phyloP scores from a whole-genome alignment of 2,888 invertebrate genomes.

The Tuta absoluta region DNA sequence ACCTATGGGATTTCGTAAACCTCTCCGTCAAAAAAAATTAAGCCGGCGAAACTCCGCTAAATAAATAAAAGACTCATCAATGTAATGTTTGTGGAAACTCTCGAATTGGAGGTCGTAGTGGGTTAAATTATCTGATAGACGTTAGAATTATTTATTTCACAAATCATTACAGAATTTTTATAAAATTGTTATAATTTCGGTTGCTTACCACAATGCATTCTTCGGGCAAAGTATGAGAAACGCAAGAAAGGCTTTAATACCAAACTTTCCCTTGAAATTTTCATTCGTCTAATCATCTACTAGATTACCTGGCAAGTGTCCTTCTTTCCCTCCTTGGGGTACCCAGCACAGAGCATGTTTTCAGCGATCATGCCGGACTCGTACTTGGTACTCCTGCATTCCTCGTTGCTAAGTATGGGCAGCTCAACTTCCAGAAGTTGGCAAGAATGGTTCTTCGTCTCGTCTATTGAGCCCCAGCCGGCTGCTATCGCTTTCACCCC shows the following conservation, averaged over 20 bases:
- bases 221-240: too few relatives aligned
- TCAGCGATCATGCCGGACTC: constrained; percentile 90
- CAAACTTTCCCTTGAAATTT: neutral
- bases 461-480: constrained; percentile 93
- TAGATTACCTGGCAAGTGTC: constrained; percentile 89
- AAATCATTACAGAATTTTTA: too few relatives aligned
- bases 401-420: constrained; percentile 84
- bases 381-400: constrained; percentile 88
- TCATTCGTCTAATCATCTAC: neutral
- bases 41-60: too few relatives aligned
- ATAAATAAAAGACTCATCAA: too few relatives aligned
- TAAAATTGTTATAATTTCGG: too few relatives aligned
- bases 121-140: too few relatives aligned
- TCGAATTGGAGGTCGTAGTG: too few relatives aligned
- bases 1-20: too few relatives aligned
- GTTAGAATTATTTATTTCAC: too few relatives aligned
- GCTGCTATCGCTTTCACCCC: constrained; percentile 88
- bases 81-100: neutral
- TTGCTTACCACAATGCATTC: too few relatives aligned
- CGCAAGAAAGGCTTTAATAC: too few relatives aligned
- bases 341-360: constrained; percentile 93
- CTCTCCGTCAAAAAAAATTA: too few relatives aligned
- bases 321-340: constrained; percentile 84
- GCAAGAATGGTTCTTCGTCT: constrained; percentile 91
- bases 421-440: constrained; percentile 90